Conservation (phyloP, 2,797 vertebrate genomes). For the Champsocephalus esox region DNA sequence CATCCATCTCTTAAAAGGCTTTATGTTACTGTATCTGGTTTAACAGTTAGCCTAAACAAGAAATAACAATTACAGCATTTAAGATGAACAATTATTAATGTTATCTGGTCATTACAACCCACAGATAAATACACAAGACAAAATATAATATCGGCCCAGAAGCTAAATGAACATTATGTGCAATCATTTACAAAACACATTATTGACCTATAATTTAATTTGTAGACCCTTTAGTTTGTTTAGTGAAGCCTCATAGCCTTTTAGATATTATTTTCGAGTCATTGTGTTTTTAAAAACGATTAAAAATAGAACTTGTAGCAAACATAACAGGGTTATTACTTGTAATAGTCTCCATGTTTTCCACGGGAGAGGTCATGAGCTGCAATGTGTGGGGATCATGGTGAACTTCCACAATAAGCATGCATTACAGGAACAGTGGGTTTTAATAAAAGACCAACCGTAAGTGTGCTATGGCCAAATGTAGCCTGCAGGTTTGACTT, state of each 20-base stretch:
- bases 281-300: background rate
- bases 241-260: background rate
- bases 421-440: conserved; percentile 17
- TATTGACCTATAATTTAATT: background rate
- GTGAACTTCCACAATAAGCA: conserved; percentile 26
- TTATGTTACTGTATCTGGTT: background rate
- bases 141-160: background rate
- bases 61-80: background rate
- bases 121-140: background rate
- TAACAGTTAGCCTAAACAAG: conserved; percentile 6
- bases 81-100: background rate
- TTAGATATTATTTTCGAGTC: background rate
- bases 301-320: background rate
- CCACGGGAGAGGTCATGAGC: background rate
- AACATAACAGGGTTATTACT: background rate
- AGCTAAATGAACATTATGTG: background rate
- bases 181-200: background rate
- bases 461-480: background rate
- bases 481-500: conserved; percentile 35
- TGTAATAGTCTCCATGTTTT: background rate
- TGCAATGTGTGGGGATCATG: background rate
- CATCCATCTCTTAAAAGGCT: conserved; percentile 9
- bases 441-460: conserved; percentile 8
- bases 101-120: background rate
- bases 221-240: background rate